Evolutionary conservation across 2,797 vertebrate species (phyloP).

Genomic region (Sebastes oblongus): DNA sequence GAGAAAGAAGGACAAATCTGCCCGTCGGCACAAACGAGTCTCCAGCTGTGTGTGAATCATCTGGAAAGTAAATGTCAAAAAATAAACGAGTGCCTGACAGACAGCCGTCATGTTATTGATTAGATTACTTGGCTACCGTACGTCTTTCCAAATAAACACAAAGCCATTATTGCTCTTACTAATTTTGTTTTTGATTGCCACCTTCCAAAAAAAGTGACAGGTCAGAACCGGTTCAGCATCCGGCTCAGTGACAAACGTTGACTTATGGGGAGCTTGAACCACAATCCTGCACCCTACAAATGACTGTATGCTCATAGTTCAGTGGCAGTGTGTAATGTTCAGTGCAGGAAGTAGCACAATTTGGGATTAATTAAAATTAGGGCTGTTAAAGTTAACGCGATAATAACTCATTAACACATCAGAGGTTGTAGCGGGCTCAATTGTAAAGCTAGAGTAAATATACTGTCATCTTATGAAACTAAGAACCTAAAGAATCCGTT

Average conservation of each 20-base stretch:
- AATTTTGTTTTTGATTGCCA: neutral
- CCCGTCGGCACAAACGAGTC: conserved; percentile 16
- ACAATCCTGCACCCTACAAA: neutral
- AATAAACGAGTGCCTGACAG: neutral
- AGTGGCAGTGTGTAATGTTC: too few relatives aligned
- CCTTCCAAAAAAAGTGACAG: neutral
- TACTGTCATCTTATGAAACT: too few relatives aligned
- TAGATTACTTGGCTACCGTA: neutral
- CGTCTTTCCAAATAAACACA: neutral
- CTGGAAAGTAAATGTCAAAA: neutral
- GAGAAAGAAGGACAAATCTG: conserved; percentile 20
- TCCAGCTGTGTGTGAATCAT: conserved; percentile 18
- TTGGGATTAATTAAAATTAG: neutral
- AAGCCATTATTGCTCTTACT: neutral
- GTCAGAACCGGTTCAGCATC: neutral
- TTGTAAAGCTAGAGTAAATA: too few relatives aligned
- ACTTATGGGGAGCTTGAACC: neutral
- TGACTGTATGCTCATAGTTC: neutral
- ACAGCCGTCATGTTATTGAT: neutral
- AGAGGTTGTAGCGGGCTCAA: too few relatives aligned
- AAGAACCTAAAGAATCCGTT: too few relatives aligned
- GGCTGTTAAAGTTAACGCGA: too few relatives aligned
- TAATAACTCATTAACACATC: too few relatives aligned
- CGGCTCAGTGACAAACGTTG: neutral
- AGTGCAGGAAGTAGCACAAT: neutral